Percentiles rank a stretch among this genome's conserved stretches.
Evolutionary conservation across 2,797 vertebrate species (phyloP).

Genomic region (Gymnodraco acuticeps): DNA sequence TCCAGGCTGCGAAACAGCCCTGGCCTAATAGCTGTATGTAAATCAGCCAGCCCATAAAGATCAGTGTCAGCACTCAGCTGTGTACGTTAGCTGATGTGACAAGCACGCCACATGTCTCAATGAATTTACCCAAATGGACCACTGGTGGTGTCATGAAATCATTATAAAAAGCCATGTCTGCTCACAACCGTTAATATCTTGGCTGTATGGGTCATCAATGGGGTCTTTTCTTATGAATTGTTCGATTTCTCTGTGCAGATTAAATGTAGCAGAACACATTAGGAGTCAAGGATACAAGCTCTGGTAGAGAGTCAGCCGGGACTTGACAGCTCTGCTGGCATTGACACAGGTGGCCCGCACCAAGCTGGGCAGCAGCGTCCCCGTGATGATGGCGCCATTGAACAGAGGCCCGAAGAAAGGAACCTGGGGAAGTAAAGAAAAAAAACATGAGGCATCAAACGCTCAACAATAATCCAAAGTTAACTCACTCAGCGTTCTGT

Average conservation of each 20-base stretch:
- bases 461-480: neutral
- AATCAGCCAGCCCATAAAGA: constrained; percentile 81
- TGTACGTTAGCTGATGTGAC: constrained; percentile 70
- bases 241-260: constrained; percentile 18
- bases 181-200: constrained; percentile 12
- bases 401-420: constrained; percentile 98
- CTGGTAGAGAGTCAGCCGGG: constrained; percentile 96
- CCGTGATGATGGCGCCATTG: constrained; percentile 94
- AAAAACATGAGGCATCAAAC: constrained; percentile 10
- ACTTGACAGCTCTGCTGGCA: constrained; percentile 98
- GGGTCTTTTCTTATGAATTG: constrained; percentile 14
- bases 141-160: constrained; percentile 44
- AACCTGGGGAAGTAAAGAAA: constrained; percentile 83
- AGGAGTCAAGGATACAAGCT: constrained; percentile 97
- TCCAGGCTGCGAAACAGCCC: constrained; percentile 73
- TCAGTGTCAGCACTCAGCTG: constrained; percentile 80
- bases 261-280: constrained; percentile 51
- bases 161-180: constrained; percentile 22
- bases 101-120: constrained; percentile 69
- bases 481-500: constrained; percentile 5
- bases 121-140: constrained; percentile 62
- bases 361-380: constrained; percentile 93
- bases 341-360: constrained; percentile 97
- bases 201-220: constrained; percentile 3
- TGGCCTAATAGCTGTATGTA: constrained; percentile 78